Base-by-base conservation (phyloP, 2,888 invertebrate genomes). In the Pemphredon lugubris region DNA sequence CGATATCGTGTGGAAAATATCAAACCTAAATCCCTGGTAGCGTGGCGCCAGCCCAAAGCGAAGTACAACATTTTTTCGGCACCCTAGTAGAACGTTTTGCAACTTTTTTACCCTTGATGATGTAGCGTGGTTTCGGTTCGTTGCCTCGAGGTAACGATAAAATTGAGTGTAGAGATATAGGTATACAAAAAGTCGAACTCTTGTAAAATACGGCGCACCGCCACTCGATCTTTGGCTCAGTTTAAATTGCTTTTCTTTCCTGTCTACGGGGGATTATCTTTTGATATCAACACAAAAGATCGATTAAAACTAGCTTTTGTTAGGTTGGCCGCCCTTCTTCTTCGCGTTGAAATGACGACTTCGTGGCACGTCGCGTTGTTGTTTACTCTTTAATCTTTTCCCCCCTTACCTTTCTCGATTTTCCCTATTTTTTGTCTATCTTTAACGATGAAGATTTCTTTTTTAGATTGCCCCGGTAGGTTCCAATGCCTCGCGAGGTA, bases 261-360 rank as follows among this genome's bases (percentile, higher is more conserved):
- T n/a, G n/a, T n/a, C n/a, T n/a, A n/a, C n/a, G n/a, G n/a, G n/a
- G n/a, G n/a, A 40, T 14, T 40, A 7, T 16, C 21, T 23, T 54
- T 47, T 39, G 30, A 16, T 14, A 32, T 9, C 23, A 14, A n/a
- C 59, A 59, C 65, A 65, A 59, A 65, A 23, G 55, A 7, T 60
- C 70, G 55, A 70, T 70, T 70, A 70, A 70, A 70, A 55, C 37
- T 5, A 39, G 23, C 39, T n/a, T 51, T 51, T 40, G 44, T 59
- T 32, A 26, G 26, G 55, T 16, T 16, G 23, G 40, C 26, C 16
- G 26, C 20, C 34, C 40, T 59, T 18, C 23, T 21, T 48, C 54
- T 44, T 18, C 20, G 13, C 32, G 50, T 48, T 30, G 42, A 57
- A 63, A 63, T 42, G 55, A 26, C 37, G 32, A n/a, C 39, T 42